These are phyloP conservation scores for Gymnosoma rotundatum DNA, from an alignment of 2,888 invertebrate species.

Conservation along the genomic window DNA sequence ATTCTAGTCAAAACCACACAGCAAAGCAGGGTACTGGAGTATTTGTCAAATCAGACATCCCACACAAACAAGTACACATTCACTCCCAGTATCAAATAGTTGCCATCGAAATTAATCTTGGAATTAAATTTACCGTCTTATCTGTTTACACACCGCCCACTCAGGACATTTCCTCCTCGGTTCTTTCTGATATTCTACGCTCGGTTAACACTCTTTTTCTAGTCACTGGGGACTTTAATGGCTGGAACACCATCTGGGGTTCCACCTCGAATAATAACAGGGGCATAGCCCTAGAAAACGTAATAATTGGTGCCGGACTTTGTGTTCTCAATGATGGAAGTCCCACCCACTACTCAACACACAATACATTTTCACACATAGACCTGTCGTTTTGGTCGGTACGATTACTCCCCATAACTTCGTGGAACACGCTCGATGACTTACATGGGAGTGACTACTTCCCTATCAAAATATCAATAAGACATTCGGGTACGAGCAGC, in stretches of 20 bases:
- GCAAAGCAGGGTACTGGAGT: background rate
- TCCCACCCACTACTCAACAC: background rate
- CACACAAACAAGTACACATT: background rate
- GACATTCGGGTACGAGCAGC: too few relatives aligned
- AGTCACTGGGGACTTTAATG: background rate
- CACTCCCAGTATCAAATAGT: background rate
- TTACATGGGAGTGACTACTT: background rate
- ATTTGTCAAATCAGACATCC: background rate
- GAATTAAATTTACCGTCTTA: background rate
- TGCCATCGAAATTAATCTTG: background rate
- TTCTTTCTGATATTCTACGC: background rate
- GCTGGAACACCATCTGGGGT: background rate
- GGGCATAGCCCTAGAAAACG: background rate
- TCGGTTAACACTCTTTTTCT: background rate
- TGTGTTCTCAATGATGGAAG: background rate
- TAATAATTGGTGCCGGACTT: too few relatives aligned
- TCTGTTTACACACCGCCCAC: background rate
- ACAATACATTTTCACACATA: too few relatives aligned
- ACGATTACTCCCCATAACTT: too few relatives aligned
- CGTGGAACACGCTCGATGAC: too few relatives aligned
- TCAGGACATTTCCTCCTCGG: background rate
- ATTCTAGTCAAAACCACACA: background rate
- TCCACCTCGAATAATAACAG: background rate
- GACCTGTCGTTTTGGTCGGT: too few relatives aligned
- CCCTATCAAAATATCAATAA: background rate